Base-by-base conservation (phyloP, 2,888 invertebrate genomes). In the Drosophila subquinaria region DNA sequence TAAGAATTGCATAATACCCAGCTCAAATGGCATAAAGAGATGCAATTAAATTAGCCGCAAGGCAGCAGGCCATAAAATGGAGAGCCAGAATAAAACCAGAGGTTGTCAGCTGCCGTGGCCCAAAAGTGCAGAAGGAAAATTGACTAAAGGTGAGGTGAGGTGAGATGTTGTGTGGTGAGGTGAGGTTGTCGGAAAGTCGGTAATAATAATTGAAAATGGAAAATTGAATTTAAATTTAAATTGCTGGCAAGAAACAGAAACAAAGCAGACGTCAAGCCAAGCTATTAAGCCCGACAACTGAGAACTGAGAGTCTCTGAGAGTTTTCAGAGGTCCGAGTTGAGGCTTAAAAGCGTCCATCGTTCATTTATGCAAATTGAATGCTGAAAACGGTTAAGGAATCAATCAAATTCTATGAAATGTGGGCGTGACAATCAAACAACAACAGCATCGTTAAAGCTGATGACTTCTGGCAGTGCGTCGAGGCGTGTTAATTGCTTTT, bases 1-100 rank as follows among this genome's bases (percentile, higher is more conserved):
- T 23, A 10, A 4, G 13, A 35, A 35, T 10, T 35, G 33, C 47
- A 17, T 13, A 23, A 47, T 57, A 57, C 47, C 57, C 47, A 2
- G 2, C 8, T 13, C 13, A 36, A 36, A 10, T 27, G 27, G 36
- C 38, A 27, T 36, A 11, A 36, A 57, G 27, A 17, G 36, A 76
- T 84, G 81, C 84, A 85, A 90, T 85, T 90, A 89, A 90, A 90
- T 85, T 90, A 90, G 87, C 87, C 81, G 68, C 89, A 90, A 70
- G 77, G 70, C 72, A 77, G 50, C 59, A 56, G 53, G 61, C 45
- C 60, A 57, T 72, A 70, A 75, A 73, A 76, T 51, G 11, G 27
- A 56, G 51, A 45, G 47, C 10, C 30, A 57, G 23, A 23, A 23
- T 23, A 23, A 23, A 23, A 55, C 40, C 42, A 66, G 23, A 35